Evolutionary conservation across 1,140 invertebrate genomes (phyloP).

Genomic region (Bombus picipes): DNA sequence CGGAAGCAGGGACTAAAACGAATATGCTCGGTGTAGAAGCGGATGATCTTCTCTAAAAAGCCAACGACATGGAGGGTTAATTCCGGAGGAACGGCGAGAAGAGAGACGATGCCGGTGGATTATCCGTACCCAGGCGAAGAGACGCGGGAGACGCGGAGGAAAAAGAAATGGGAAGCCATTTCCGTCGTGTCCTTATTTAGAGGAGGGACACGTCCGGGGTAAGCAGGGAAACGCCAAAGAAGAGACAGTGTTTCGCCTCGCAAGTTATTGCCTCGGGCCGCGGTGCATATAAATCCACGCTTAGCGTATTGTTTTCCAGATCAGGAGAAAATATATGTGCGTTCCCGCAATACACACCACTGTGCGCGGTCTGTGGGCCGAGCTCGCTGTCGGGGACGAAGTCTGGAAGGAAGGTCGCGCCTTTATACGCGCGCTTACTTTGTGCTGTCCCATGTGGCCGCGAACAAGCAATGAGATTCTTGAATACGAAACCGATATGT

Average conservation of each 20-base stretch:
- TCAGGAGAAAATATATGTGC: conserved; percentile 81
- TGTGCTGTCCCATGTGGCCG: conserved; percentile 58
- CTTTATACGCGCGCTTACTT: conserved; percentile 64
- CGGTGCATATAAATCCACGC: conserved; percentile 79
- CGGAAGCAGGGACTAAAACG: neutral
- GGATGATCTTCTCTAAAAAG: conserved; percentile 33
- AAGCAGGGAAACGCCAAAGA: conserved; percentile 68
- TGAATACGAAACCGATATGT: conserved; percentile 53
- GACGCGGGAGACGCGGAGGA: conserved; percentile 14
- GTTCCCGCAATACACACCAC: conserved; percentile 13
- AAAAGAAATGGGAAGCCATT: conserved; percentile 73
- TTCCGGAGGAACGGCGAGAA: conserved; percentile 14
- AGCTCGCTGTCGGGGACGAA: conserved; percentile 54
- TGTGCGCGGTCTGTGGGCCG: neutral
- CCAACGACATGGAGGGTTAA: neutral
- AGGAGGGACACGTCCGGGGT: conserved; percentile 70
- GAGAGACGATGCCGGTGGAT: conserved; percentile 31
- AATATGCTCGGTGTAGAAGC: neutral
- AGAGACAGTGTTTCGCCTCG: conserved; percentile 59
- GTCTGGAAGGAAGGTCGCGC: conserved; percentile 61
- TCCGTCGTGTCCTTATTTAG: conserved; percentile 79
- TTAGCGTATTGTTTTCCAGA: conserved; percentile 82
- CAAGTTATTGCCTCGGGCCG: conserved; percentile 77
- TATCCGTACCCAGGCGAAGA: conserved; percentile 25
- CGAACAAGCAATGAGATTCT: conserved; percentile 65